Conservation (phyloP, 2,797 vertebrate species). For the Rhabdomys pumilio region DNA sequence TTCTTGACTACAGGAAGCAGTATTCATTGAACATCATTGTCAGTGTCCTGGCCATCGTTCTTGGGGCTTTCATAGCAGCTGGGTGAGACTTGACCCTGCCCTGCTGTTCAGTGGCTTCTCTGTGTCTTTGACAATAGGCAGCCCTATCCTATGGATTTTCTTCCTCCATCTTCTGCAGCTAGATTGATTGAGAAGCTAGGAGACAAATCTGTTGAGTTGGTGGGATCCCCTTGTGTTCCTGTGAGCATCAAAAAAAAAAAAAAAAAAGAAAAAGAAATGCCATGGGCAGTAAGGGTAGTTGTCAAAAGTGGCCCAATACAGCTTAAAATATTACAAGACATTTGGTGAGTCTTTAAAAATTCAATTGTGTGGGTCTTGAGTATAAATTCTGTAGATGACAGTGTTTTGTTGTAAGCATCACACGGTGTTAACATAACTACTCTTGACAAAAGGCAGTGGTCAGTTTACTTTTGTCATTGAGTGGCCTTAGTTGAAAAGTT, state of each 20-base stretch:
- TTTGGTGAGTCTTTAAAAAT: background rate
- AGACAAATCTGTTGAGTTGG: slow-evolving; percentile 52
- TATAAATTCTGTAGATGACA: background rate
- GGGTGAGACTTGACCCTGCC: slow-evolving; percentile 91
- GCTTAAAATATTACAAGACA: background rate
- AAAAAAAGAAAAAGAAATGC: background rate
- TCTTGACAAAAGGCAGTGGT: background rate
- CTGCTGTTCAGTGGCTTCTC: background rate
- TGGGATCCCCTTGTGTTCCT: background rate
- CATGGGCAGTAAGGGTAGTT: background rate
- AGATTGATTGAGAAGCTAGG: slow-evolving; percentile 39
- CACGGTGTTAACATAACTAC: background rate
- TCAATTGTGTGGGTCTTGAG: background rate
- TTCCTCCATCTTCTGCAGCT: slow-evolving; percentile 72
- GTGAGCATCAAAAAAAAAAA: background rate
- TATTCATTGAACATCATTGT: slow-evolving; percentile 86
- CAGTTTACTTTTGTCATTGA: background rate
- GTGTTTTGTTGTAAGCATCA: background rate
- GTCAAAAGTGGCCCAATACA: background rate
- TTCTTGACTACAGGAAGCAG: slow-evolving; percentile 87
- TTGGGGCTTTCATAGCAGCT: slow-evolving; percentile 95
- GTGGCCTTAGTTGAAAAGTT: slow-evolving; percentile 7
- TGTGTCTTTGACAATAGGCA: slow-evolving; percentile 64
- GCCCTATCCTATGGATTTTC: background rate
- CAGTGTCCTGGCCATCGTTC: slow-evolving; percentile 90